A percentile compares a stretch with the other conserved stretches of the same genome.
These are phyloP conservation scores for Epiperipatus broadwayi DNA, from an alignment of 2,888 invertebrate species.

Conservation along the genomic window DNA sequence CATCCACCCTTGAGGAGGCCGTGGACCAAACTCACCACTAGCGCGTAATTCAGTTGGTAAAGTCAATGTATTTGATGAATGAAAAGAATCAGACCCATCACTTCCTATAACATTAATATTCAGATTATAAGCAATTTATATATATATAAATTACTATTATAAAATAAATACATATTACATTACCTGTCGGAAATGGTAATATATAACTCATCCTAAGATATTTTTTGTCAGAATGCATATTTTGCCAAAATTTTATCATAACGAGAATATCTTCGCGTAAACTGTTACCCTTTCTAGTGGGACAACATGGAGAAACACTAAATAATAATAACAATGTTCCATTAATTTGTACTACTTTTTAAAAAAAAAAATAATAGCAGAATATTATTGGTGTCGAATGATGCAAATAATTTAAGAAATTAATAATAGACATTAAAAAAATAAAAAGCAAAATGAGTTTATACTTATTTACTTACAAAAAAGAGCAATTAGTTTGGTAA, in stretches of 20 bases:
- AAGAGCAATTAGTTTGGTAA: no score
- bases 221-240: constrained; percentile 51
- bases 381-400: constrained; percentile 13
- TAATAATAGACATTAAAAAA: no score
- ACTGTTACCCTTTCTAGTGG: constrained; percentile 54
- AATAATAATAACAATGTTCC: constrained; percentile 8
- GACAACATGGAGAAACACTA: constrained; percentile 59
- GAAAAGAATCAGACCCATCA: no score
- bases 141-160: no score
- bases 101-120: no score
- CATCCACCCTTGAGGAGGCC: constrained; percentile 52
- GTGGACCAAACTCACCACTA: constrained; percentile 18
- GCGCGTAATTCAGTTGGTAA: constrained; percentile 12
- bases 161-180: no score
- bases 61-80: no score
- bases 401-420: not conserved
- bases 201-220: no score
- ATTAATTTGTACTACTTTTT: constrained; percentile 7
- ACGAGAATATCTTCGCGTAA: constrained; percentile 72
- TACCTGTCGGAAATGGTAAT: no score
- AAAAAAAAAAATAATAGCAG: constrained; percentile 4
- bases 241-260: constrained; percentile 83
- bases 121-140: no score
- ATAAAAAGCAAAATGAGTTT: no score
- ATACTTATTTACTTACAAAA: no score